Evolutionary conservation across 2,113 vertebrate species (phyloP).

Genomic region (Syngnathus floridae): DNA sequence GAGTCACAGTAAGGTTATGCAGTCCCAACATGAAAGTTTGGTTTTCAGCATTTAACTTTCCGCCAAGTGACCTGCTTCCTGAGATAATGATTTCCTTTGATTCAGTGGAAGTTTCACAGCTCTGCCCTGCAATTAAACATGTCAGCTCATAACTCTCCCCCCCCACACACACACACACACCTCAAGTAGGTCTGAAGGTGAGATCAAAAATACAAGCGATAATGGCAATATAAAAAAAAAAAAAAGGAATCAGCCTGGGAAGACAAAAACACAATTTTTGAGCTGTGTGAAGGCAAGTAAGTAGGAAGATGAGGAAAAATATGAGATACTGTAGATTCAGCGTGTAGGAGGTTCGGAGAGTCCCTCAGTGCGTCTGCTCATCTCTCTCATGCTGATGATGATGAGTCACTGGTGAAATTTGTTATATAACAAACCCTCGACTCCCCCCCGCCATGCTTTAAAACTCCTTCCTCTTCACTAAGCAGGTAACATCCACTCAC

Average conservation of each 20-base stretch:
- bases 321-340: slow-evolving; percentile 32
- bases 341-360: slow-evolving; percentile 55
- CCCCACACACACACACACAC: neutral
- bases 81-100: slow-evolving; percentile 40
- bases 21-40: slow-evolving; percentile 16
- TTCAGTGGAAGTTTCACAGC: slow-evolving; percentile 10
- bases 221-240: slow-evolving; percentile 13
- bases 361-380: slow-evolving; percentile 60
- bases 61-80: slow-evolving; percentile 29
- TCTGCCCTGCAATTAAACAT: slow-evolving; percentile 21
- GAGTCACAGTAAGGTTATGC: slow-evolving; percentile 9
- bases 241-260: slow-evolving; percentile 19
- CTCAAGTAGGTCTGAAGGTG: slow-evolving; percentile 2
- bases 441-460: slow-evolving; percentile 23
- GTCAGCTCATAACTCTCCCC: slow-evolving; percentile 12
- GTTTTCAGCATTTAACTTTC: slow-evolving; percentile 17
- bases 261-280: slow-evolving; percentile 20
- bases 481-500: slow-evolving; percentile 58
- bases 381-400: slow-evolving; percentile 60
- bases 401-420: slow-evolving; percentile 65
- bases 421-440: slow-evolving; percentile 59
- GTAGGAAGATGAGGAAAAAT: slow-evolving; percentile 35
- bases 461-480: slow-evolving; percentile 64
- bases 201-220: slow-evolving; percentile 11
- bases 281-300: slow-evolving; percentile 33